Percentiles rank a stretch among this genome's conserved stretches.
These are phyloP conservation scores for Glyphotaelius pellucidus DNA, from an alignment of 2,888 invertebrate species.

Conservation along the genomic window DNA sequence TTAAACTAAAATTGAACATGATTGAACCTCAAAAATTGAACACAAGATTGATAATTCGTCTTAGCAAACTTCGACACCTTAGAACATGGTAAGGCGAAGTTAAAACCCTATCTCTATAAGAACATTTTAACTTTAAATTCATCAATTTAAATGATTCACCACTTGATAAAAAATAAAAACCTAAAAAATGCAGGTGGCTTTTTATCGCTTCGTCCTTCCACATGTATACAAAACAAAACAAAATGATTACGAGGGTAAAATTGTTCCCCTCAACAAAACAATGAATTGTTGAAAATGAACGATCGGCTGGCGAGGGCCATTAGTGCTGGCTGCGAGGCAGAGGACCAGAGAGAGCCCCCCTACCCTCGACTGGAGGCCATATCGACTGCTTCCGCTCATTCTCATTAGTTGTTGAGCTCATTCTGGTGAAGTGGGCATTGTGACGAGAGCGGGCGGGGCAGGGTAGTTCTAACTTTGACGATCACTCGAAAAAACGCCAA, in stretches of 20 bases:
- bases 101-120: too few relatives aligned
- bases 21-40: too few relatives aligned
- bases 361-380: neutral
- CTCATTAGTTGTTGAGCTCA: neutral
- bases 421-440: neutral
- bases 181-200: neutral
- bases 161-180: too few relatives aligned
- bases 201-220: neutral
- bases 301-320: neutral
- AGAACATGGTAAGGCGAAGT: too few relatives aligned
- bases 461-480: neutral
- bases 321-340: neutral
- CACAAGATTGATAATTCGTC: too few relatives aligned
- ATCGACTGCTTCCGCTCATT: neutral
- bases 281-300: neutral
- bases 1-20: too few relatives aligned
- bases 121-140: too few relatives aligned
- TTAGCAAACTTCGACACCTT: too few relatives aligned
- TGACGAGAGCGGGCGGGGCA: neutral
- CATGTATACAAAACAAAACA: neutral
- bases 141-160: too few relatives aligned
- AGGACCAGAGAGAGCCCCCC: neutral
- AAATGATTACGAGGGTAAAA: slow-evolving; percentile 2
- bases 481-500: neutral
- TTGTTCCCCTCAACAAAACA: neutral